A percentile compares a stretch with the other conserved stretches of the same genome.
Conservation (phyloP, 1,140 invertebrate species). For the Hyles euphorbiae region DNA sequence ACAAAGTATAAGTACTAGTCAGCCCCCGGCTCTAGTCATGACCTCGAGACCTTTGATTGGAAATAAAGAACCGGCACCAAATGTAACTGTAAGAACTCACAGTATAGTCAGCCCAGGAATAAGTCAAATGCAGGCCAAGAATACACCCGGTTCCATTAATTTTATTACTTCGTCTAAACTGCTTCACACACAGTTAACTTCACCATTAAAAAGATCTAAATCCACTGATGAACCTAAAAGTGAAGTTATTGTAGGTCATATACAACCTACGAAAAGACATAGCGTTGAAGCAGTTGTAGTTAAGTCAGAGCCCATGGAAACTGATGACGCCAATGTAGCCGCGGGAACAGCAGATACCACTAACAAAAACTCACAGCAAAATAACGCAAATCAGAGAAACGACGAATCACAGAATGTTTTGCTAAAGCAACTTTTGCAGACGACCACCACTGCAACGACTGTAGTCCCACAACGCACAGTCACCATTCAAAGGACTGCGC, state of each 20-base stretch:
- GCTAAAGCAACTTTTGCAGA: slow-evolving; percentile 92
- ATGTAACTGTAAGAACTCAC: slow-evolving; percentile 65
- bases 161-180: slow-evolving; percentile 71
- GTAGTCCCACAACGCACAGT: slow-evolving; percentile 68
- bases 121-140: slow-evolving; percentile 52
- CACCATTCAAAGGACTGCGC: slow-evolving; percentile 75
- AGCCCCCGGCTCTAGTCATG: slow-evolving; percentile 74
- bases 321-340: slow-evolving; percentile 49
- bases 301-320: slow-evolving; percentile 73
- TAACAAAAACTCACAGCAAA: slow-evolving; percentile 37
- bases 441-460: slow-evolving; percentile 79
- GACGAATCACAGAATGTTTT: slow-evolving; percentile 93
- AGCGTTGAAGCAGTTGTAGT: slow-evolving; percentile 73
- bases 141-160: slow-evolving; percentile 49
- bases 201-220: slow-evolving; percentile 73
- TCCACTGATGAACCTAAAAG: slow-evolving; percentile 74
- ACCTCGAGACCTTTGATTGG: slow-evolving; percentile 60
- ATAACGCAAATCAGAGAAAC: slow-evolving; percentile 66
- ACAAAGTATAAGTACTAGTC: slow-evolving; percentile 71
- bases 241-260: slow-evolving; percentile 67
- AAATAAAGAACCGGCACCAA: slow-evolving; percentile 61
- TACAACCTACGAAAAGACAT: slow-evolving; percentile 67
- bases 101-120: slow-evolving; percentile 54
- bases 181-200: slow-evolving; percentile 76
- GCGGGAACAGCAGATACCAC: slow-evolving; percentile 26